Evolutionary conservation across 2,113 vertebrate genomes (phyloP).

Genomic region (Phrynosoma blainvillii): DNA sequence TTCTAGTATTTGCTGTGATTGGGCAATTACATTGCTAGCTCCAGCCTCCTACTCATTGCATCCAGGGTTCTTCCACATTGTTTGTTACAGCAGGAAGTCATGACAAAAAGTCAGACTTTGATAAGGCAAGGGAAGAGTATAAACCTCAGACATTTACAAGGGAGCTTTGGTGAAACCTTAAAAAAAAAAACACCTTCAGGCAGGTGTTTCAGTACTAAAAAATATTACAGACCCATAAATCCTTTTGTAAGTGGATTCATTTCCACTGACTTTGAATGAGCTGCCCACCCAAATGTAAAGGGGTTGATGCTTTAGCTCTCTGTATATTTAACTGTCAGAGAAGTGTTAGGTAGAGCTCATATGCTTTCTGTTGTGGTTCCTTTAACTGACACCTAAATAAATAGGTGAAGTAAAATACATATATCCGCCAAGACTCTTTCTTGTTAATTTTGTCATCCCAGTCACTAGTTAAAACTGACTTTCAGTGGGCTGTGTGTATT

Average conservation of each 20-base stretch:
- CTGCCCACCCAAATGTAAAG: not conserved
- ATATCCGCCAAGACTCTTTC: constrained; percentile 52
- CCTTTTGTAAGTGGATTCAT: not conserved
- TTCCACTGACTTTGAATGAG: not conserved
- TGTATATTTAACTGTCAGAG: constrained; percentile 32
- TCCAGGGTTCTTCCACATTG: not conserved
- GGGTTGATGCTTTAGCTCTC: constrained; percentile 16
- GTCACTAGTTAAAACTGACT: constrained; percentile 71
- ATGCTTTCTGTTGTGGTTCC: constrained; percentile 46
- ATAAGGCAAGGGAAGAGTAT: not conserved
- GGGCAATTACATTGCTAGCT: not conserved
- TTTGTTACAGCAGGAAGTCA: constrained; percentile 10
- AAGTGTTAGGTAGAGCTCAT: constrained; percentile 48
- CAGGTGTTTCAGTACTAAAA: constrained; percentile 18
- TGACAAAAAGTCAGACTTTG: constrained; percentile 5
- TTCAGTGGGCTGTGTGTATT: constrained; percentile 73
- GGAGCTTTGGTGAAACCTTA: not conserved
- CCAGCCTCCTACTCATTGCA: not conserved
- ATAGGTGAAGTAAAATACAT: constrained; percentile 44
- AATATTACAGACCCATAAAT: not conserved
- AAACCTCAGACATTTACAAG: not conserved
- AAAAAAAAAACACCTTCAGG: constrained; percentile 45
- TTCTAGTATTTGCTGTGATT: not conserved
- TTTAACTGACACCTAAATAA: constrained; percentile 64
- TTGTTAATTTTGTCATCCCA: constrained; percentile 75